Evolutionary conservation across 2,888 invertebrate species (phyloP).

Genomic region (Diaprepes abbreviatus): DNA sequence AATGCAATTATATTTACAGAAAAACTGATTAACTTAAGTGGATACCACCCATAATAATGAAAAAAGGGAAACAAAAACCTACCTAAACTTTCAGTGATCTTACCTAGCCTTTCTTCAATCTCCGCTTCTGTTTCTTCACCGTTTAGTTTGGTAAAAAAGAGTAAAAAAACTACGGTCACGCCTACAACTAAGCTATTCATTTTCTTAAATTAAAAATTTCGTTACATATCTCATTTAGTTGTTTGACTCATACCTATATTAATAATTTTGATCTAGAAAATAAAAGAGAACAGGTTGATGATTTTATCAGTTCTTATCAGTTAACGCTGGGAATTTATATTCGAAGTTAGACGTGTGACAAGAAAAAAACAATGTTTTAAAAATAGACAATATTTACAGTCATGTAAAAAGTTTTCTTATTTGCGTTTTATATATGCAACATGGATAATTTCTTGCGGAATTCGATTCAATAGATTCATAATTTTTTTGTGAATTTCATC

Average conservation of each 20-base stretch:
- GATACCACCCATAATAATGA: not conserved
- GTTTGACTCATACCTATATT: constrained; percentile 26
- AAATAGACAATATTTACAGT: too few species aligned
- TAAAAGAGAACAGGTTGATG: constrained; percentile 12
- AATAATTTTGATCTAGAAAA: constrained; percentile 13
- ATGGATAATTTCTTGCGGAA: too few species aligned
- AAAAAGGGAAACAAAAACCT: constrained; percentile 19
- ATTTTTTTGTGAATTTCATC: too few species aligned
- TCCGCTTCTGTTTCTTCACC: constrained; percentile 23
- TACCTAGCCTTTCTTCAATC: constrained; percentile 41
- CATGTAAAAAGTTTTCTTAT: too few species aligned
- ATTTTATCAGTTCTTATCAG: constrained; percentile 23
- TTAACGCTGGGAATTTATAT: not conserved
- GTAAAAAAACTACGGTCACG: constrained; percentile 15
- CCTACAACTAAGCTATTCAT: constrained; percentile 33
- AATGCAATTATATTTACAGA: too few species aligned
- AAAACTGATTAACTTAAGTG: not conserved
- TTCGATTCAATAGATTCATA: too few species aligned
- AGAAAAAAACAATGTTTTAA: too few species aligned
- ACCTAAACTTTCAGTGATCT: constrained; percentile 47
- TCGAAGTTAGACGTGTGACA: not conserved
- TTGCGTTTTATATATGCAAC: too few species aligned
- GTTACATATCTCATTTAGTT: constrained; percentile 26
- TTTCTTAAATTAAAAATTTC: constrained; percentile 10
- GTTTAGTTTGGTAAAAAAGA: not conserved